Percentiles rank a stretch among this genome's conserved stretches.
Evolutionary conservation across 2,113 vertebrate species (phyloP).

Genomic region (Microcebus lehilahytsara): DNA sequence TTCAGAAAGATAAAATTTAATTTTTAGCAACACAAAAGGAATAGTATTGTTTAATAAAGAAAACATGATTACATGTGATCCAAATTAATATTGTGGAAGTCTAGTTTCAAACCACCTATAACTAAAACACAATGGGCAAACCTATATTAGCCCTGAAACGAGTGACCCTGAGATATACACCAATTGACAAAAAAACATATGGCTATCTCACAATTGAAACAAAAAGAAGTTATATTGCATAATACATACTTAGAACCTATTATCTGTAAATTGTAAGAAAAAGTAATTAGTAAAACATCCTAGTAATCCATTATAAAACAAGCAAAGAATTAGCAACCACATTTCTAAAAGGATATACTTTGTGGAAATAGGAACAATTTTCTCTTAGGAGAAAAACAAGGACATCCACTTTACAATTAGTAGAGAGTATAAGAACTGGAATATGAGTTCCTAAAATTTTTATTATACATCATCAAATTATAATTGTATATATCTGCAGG

Average conservation of each 20-base stretch:
- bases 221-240: background rate
- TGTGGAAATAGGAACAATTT: background rate
- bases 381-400: background rate
- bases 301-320: background rate
- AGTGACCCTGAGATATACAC: background rate
- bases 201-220: background rate
- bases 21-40: background rate
- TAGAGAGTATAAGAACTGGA: too few species aligned
- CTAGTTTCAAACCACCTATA: background rate
- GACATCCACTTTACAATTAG: background rate
- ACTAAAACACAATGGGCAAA: too few species aligned
- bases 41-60: background rate
- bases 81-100: background rate
- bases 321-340: background rate
- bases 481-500: too few species aligned
- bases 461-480: too few species aligned
- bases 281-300: too few species aligned
- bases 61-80: background rate
- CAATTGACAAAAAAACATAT: background rate
- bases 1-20: background rate
- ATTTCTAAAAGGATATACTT: background rate
- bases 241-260: background rate
- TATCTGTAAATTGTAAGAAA: background rate
- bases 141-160: background rate
- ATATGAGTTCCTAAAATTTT: too few species aligned